Evolutionary conservation across 1,140 invertebrate species (phyloP).

Genomic region (Lepidurus arcticus): DNA sequence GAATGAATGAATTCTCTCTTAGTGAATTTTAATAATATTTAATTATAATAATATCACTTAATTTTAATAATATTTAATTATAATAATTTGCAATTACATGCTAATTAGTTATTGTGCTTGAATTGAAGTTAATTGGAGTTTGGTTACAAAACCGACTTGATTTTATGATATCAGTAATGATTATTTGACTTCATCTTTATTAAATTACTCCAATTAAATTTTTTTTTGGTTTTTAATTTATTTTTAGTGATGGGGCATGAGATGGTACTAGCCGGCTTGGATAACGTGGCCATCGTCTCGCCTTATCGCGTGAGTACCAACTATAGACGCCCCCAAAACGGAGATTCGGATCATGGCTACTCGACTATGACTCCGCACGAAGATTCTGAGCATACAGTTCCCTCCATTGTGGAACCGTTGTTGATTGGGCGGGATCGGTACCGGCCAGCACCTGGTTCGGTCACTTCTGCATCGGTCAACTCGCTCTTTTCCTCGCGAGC

Average conservation of each 20-base stretch:
- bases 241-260: conserved; percentile 42
- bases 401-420: conserved; percentile 57
- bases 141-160: no score
- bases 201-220: neutral
- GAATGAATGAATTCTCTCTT: no score
- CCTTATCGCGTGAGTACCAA: conserved; percentile 78
- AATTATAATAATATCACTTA: no score
- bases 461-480: conserved; percentile 38
- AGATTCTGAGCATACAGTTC: conserved; percentile 67
- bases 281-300: conserved; percentile 61
- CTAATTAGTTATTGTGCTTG: no score
- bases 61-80: no score
- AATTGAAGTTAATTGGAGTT: no score
- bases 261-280: conserved; percentile 46
- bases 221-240: conserved; percentile 26
- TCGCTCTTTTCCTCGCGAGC: conserved; percentile 38
- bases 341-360: conserved; percentile 88
- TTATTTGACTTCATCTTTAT: neutral
- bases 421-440: conserved; percentile 48
- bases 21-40: no score
- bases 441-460: conserved; percentile 43
- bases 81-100: no score
- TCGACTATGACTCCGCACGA: conserved; percentile 91
- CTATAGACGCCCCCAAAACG: conserved; percentile 70
- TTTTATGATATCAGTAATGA: no score